Evolutionary conservation across 2,888 invertebrate species (phyloP).

Genomic region (Nomada ruficornis): DNA sequence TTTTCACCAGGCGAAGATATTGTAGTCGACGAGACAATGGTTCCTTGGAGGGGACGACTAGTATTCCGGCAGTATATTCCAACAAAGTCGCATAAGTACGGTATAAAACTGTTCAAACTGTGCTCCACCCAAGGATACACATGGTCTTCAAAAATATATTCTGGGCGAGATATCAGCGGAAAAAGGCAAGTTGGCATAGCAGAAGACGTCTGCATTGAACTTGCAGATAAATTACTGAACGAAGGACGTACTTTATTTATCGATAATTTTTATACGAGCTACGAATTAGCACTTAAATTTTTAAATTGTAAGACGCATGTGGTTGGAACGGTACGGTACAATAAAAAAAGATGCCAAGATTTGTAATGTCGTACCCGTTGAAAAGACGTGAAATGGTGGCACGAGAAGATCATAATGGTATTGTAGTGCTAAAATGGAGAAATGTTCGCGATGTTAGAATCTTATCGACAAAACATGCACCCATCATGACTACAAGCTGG

Average conservation of each 20-base stretch:
- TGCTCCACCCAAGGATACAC: slow-evolving; percentile 26
- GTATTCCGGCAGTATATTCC: slow-evolving; percentile 15
- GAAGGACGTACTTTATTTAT: slow-evolving; percentile 11
- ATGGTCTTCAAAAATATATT: slow-evolving; percentile 11
- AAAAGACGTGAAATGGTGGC: background rate
- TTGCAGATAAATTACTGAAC: slow-evolving; percentile 2
- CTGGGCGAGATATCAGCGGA: slow-evolving; percentile 18
- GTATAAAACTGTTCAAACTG: slow-evolving; percentile 7
- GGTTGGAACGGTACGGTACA: background rate
- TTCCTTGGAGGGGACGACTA: slow-evolving; percentile 65
- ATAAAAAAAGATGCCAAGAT: background rate
- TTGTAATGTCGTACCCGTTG: background rate
- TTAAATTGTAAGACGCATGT: background rate
- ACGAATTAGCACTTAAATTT: background rate
- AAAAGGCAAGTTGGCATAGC: slow-evolving; percentile 8
- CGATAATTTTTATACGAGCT: slow-evolving; percentile 22
- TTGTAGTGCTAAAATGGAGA: too few relatives aligned
- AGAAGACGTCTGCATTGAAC: slow-evolving; percentile 4
- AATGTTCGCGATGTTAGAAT: too few relatives aligned
- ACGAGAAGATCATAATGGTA: background rate
- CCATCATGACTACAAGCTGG: background rate
- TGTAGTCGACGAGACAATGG: slow-evolving; percentile 48
- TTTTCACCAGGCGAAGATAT: slow-evolving; percentile 63
- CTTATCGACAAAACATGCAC: too few relatives aligned
- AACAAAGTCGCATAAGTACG: slow-evolving; percentile 12